Conservation (phyloP, 2,797 vertebrate species). For the Crocidura indochinensis region DNA sequence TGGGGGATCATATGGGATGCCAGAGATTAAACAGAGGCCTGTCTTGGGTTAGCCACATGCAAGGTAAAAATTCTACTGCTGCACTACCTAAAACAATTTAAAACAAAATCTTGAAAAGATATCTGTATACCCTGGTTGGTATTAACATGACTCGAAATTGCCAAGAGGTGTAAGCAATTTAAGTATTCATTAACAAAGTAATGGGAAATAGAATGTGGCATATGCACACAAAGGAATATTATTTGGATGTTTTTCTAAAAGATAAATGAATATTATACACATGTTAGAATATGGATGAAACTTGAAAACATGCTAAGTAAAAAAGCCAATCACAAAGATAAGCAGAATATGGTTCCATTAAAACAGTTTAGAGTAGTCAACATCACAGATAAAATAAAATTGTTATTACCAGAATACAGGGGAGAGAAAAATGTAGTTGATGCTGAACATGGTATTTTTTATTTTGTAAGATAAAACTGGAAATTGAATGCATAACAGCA, state of each 20-base stretch:
- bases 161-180: neutral
- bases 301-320: neutral
- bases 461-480: conserved; percentile 31
- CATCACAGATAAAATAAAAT: conserved; percentile 22
- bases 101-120: neutral
- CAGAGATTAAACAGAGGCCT: too few species aligned
- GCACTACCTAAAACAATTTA: neutral
- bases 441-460: neutral
- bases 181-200: neutral
- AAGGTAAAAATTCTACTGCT: too few species aligned
- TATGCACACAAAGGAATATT: neutral
- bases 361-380: neutral
- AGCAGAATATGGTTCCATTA: neutral
- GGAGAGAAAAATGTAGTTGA: neutral
- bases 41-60: too few species aligned
- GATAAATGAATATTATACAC: neutral
- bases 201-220: conserved; percentile 2
- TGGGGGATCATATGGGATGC: too few species aligned
- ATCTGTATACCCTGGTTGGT: neutral
- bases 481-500: neutral
- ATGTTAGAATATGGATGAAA: conserved; percentile 2
- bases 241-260: conserved; percentile 8
- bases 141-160: conserved; percentile 24
- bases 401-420: neutral
- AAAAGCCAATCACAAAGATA: conserved; percentile 17